Percentiles rank a stretch among this genome's conserved stretches.
Evolutionary conservation across 1,140 invertebrate genomes (phyloP).

Genomic region (Drosophila suzukii): DNA sequence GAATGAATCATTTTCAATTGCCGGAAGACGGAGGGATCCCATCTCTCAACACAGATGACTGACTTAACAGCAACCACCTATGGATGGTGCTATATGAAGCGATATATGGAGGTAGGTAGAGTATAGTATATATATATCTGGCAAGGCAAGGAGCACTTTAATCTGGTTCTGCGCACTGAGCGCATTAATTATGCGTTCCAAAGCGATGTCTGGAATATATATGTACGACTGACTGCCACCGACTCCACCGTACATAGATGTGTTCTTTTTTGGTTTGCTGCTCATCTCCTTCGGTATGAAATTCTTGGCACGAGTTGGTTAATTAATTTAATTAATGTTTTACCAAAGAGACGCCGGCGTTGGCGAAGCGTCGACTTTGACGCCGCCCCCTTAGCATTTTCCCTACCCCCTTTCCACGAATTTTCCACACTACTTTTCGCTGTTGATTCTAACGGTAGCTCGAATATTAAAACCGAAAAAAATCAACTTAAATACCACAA

Average conservation of each 20-base stretch:
- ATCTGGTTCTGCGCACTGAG: constrained; percentile 81
- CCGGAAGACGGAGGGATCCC: constrained; percentile 40
- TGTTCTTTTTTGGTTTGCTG: constrained; percentile 36
- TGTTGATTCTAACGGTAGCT: constrained; percentile 70
- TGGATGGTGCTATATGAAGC: constrained; percentile 12
- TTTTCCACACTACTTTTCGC: constrained; percentile 18
- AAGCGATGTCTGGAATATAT: constrained; percentile 57
- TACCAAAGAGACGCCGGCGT: constrained; percentile 65
- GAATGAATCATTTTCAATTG: constrained; percentile 37
- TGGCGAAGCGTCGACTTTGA: constrained; percentile 44
- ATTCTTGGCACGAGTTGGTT: constrained; percentile 80
- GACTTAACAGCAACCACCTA: constrained; percentile 20
- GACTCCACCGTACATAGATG: background rate
- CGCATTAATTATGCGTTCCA: constrained; percentile 82
- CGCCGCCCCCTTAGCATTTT: constrained; percentile 43
- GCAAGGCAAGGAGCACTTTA: constrained; percentile 50
- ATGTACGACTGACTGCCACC: too few species aligned
- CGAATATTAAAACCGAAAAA: constrained; percentile 47
- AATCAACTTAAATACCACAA: constrained; percentile 30
- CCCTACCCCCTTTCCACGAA: constrained; percentile 18
- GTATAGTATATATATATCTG: constrained; percentile 4
- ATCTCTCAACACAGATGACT: constrained; percentile 29
- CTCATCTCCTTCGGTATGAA: constrained; percentile 37
- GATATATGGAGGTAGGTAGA: background rate
- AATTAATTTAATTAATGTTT: constrained; percentile 84